Evolutionary conservation across 2,113 vertebrate species (phyloP).

Genomic region (Danionella cerebrum): DNA sequence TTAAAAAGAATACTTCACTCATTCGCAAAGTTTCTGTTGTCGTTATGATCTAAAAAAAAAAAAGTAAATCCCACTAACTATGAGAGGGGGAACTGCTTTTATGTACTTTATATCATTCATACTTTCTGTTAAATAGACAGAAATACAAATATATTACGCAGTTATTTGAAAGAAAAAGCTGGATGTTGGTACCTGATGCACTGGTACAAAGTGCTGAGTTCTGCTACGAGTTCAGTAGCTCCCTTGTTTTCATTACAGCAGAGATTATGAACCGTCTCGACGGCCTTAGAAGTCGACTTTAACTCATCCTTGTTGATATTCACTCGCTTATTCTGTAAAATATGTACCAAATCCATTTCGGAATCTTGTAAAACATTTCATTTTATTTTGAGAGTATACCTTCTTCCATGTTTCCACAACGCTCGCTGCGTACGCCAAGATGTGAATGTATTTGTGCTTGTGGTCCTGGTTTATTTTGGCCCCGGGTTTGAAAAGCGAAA

Average conservation of each 20-base stretch:
- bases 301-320: slow-evolving; percentile 97
- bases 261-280: slow-evolving; percentile 90
- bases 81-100: too few relatives aligned
- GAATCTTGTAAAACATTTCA: too few relatives aligned
- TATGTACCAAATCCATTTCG: not conserved
- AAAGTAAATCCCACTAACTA: too few relatives aligned
- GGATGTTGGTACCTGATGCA: slow-evolving; percentile 70
- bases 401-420: slow-evolving; percentile 99
- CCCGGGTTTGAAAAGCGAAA: slow-evolving; percentile 91
- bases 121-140: not conserved
- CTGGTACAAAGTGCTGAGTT: slow-evolving; percentile 91
- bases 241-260: slow-evolving; percentile 99
- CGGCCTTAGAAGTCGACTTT: slow-evolving; percentile 92
- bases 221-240: slow-evolving; percentile 90
- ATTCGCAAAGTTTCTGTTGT: too few relatives aligned
- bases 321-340: slow-evolving; percentile 83
- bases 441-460: slow-evolving; percentile 98
- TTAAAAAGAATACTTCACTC: too few relatives aligned
- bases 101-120: too few relatives aligned
- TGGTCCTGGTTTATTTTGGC: slow-evolving; percentile 99
- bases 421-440: slow-evolving; percentile 91
- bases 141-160: not conserved
- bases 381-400: slow-evolving; percentile 56
- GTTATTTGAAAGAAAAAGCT: too few relatives aligned
- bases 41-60: too few relatives aligned